Percentiles rank a stretch among this genome's conserved stretches.
Evolutionary conservation across 2,113 vertebrate genomes (phyloP).

Genomic region (Cygnus buccinator): DNA sequence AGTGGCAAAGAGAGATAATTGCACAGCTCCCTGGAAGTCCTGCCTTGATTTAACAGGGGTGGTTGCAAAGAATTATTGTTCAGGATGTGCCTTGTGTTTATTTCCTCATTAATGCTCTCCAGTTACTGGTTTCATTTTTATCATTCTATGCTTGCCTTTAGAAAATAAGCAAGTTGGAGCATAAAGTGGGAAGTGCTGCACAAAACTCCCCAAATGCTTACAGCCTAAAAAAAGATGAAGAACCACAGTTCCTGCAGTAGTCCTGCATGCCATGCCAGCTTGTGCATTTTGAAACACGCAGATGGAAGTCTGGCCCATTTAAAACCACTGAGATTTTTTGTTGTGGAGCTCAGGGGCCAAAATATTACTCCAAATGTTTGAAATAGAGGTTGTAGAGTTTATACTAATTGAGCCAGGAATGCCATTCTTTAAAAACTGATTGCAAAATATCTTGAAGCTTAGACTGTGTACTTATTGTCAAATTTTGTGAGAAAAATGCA

Average conservation of each 20-base stretch:
- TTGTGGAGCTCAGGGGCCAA: background rate
- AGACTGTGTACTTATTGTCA: background rate
- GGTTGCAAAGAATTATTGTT: conserved; percentile 44
- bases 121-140: conserved; percentile 38
- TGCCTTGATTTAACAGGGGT: conserved; percentile 25
- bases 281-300: background rate
- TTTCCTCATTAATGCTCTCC: conserved; percentile 28
- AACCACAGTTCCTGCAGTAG: background rate
- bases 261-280: background rate
- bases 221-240: background rate
- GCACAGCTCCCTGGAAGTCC: background rate
- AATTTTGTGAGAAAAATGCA: background rate
- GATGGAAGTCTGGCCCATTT: background rate
- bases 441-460: background rate
- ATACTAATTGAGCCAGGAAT: background rate
- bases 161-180: background rate
- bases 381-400: background rate
- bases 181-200: background rate
- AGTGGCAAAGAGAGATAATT: background rate
- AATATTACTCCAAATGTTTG: background rate
- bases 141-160: conserved; percentile 8
- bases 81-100: background rate
- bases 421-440: background rate
- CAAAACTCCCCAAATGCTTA: background rate
- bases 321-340: background rate